Evolutionary conservation across 30 jellyfish, hydroid and myxozoan species (phyloP).

Genomic region (Aurelia sp.): DNA sequence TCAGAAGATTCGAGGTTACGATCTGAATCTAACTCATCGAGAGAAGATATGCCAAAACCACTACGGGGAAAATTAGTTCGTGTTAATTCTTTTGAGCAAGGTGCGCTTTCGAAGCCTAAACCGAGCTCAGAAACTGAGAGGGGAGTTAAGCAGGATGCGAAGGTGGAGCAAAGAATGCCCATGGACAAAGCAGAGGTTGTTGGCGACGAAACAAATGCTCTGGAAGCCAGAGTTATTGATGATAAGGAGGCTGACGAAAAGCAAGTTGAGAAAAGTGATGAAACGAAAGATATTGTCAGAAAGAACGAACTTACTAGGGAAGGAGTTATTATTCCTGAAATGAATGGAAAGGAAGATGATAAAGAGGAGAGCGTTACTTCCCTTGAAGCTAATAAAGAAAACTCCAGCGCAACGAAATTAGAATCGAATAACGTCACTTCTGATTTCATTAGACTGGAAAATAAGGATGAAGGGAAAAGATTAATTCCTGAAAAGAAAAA

Average conservation of each 20-base stretch:
- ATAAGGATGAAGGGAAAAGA: too few relatives aligned
- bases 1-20: too few relatives aligned
- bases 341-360: too few relatives aligned
- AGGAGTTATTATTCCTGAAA: not conserved
- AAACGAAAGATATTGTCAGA: not conserved
- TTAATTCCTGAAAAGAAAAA: not conserved
- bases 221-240: not conserved
- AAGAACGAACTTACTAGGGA: not conserved
- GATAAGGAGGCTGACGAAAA: not conserved
- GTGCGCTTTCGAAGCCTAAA: slow-evolving; percentile 48
- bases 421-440: too few relatives aligned
- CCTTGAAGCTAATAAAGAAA: too few relatives aligned
- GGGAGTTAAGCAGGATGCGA: not conserved
- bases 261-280: not conserved
- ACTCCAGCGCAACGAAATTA: too few relatives aligned
- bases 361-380: not conserved
- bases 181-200: not conserved
- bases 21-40: not conserved
- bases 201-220: not conserved
- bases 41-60: slow-evolving; percentile 51
- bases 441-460: not conserved
- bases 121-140: not conserved
- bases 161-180: not conserved
- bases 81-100: slow-evolving; percentile 62
- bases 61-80: slow-evolving; percentile 51